Conservation (phyloP, 2,113 vertebrate species). For the Microtus richardsoni region DNA sequence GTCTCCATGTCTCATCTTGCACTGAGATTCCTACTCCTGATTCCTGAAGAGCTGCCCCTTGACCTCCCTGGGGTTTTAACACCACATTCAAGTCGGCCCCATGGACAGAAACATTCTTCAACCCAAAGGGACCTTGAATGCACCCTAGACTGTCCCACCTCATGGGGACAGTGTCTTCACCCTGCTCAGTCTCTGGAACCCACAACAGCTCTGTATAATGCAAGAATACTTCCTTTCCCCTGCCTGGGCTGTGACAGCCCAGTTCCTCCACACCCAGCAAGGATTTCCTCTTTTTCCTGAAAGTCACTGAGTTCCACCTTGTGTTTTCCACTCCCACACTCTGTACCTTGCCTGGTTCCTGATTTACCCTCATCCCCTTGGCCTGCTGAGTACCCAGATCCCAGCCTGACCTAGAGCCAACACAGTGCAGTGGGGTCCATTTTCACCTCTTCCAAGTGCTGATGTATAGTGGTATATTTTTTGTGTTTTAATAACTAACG, state of each 20-base stretch:
- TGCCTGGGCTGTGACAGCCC: not conserved
- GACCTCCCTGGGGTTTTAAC: not conserved
- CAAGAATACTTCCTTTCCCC: not conserved
- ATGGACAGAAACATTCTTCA: not conserved
- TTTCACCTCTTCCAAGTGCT: too few relatives aligned
- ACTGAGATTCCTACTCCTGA: not conserved
- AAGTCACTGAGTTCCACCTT: not conserved
- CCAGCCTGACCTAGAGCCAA: not conserved
- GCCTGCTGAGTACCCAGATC: not conserved
- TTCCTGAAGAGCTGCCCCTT: not conserved
- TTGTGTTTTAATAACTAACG: too few relatives aligned
- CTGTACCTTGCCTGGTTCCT: not conserved
- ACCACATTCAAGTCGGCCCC: not conserved
- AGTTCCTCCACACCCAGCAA: not conserved
- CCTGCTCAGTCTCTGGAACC: not conserved
- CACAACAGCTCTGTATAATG: not conserved
- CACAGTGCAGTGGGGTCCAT: too few relatives aligned
- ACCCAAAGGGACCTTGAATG: not conserved
- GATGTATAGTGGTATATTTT: not conserved
- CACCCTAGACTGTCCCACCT: not conserved
- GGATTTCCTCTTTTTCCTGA: not conserved
- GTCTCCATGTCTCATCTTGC: too few relatives aligned
- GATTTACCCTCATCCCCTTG: not conserved
- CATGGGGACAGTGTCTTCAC: not conserved
- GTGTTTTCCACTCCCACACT: not conserved